Percentiles rank a stretch among this genome's conserved stretches.
These are phyloP conservation scores for Notarius lentiginosus DNA, from an alignment of 2,113 vertebrate genomes.

Conservation along the genomic window DNA sequence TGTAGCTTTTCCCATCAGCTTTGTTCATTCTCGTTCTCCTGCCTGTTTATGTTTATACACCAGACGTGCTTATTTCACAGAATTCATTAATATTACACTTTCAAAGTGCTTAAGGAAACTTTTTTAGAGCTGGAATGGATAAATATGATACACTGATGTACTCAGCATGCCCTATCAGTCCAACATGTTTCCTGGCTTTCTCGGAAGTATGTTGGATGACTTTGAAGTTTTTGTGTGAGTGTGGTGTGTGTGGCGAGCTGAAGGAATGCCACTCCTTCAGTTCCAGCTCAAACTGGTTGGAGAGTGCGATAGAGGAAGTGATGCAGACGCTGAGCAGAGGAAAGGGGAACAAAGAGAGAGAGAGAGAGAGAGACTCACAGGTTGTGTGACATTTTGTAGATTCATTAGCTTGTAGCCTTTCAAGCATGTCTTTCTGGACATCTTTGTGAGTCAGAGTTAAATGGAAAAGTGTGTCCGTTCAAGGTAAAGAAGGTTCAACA, in stretches of 20 bases:
- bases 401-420: neutral
- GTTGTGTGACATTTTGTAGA: neutral
- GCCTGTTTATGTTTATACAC: neutral
- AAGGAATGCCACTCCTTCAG: slow-evolving; percentile 21
- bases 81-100: neutral
- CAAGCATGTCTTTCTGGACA: too few relatives aligned
- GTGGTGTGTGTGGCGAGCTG: slow-evolving; percentile 33
- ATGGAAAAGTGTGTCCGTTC: neutral
- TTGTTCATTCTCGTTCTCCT: neutral
- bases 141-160: slow-evolving; percentile 44
- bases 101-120: neutral
- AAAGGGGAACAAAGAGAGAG: slow-evolving; percentile 4
- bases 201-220: slow-evolving; percentile 45
- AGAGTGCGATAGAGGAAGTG: slow-evolving; percentile 32
- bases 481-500: neutral
- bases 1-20: neutral
- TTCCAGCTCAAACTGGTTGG: slow-evolving; percentile 42
- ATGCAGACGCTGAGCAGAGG: slow-evolving; percentile 1
- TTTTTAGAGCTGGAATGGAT: slow-evolving; percentile 35
- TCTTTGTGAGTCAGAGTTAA: neutral
- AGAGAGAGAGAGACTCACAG: neutral
- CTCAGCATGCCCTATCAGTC: slow-evolving; percentile 46
- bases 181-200: slow-evolving; percentile 74
- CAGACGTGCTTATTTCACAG: too few relatives aligned
- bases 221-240: slow-evolving; percentile 67